These are phyloP conservation scores for Euzetes globulus DNA, from an alignment of 2,888 invertebrate genomes.

Conservation along the genomic window DNA sequence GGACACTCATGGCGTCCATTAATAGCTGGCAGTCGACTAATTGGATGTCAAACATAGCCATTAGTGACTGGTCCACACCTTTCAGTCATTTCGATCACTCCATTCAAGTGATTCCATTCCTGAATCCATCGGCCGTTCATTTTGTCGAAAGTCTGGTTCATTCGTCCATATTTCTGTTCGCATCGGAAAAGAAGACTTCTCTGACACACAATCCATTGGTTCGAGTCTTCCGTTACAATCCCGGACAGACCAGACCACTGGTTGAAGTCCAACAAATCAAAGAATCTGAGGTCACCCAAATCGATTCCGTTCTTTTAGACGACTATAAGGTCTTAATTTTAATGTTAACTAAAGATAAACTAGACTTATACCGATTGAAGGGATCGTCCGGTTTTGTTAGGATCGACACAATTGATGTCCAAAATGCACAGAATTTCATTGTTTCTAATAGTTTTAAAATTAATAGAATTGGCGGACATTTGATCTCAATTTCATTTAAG, in stretches of 20 bases:
- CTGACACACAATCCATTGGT: conserved; percentile 9
- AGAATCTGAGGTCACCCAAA: background rate
- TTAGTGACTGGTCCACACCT: background rate
- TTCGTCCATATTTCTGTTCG: background rate
- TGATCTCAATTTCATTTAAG: background rate
- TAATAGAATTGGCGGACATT: background rate
- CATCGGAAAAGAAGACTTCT: background rate
- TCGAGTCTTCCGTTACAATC: background rate
- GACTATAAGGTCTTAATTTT: background rate
- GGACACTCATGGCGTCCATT: background rate
- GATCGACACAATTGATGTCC: background rate
- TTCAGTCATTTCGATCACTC: background rate
- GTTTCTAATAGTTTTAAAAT: background rate
- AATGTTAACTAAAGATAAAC: background rate
- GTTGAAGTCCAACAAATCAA: conserved; percentile 10
- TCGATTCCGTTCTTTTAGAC: background rate
- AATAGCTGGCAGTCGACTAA: background rate
- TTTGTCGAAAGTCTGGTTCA: background rate
- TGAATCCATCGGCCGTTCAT: background rate
- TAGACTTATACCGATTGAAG: background rate
- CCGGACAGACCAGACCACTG: background rate
- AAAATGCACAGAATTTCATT: background rate
- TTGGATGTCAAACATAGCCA: background rate
- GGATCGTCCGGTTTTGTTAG: background rate
- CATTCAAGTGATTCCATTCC: background rate